These are phyloP conservation scores for Teleogryllus oceanicus DNA, from an alignment of 2,888 invertebrate genomes.

Conservation along the genomic window DNA sequence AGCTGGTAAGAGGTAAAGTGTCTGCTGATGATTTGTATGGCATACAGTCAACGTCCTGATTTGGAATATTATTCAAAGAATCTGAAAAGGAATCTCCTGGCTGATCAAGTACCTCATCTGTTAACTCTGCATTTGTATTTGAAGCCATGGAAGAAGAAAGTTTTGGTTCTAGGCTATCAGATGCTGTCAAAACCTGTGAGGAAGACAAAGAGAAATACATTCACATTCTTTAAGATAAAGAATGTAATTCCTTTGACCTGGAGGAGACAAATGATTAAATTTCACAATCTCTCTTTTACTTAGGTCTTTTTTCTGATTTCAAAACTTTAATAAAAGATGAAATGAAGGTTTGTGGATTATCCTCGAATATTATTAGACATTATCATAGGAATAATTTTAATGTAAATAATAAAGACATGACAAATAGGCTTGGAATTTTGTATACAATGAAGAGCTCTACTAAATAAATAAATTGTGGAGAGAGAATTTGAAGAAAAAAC, in stretches of 20 bases:
- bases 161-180: slow-evolving; percentile 23
- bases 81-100: slow-evolving; percentile 23
- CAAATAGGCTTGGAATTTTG: no score
- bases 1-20: background rate
- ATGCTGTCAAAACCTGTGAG: slow-evolving; percentile 25
- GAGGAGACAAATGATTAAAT: background rate
- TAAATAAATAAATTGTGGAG: no score
- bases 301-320: no score
- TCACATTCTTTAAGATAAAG: background rate
- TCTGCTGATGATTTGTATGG: slow-evolving; percentile 12
- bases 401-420: no score
- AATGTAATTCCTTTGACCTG: slow-evolving; percentile 8
- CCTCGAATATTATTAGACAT: no score
- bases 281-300: no score
- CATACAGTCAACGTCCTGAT: background rate
- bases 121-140: background rate
- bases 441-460: no score
- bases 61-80: slow-evolving; percentile 19
- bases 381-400: no score
- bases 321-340: no score
- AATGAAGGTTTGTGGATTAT: no score
- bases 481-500: no score
- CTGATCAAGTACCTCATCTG: slow-evolving; percentile 12
- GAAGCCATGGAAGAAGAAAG: slow-evolving; percentile 4
- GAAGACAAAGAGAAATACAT: slow-evolving; percentile 19